These are phyloP conservation scores for Penaeus indicus DNA, from an alignment of 1,140 invertebrate genomes.

Conservation along the genomic window DNA sequence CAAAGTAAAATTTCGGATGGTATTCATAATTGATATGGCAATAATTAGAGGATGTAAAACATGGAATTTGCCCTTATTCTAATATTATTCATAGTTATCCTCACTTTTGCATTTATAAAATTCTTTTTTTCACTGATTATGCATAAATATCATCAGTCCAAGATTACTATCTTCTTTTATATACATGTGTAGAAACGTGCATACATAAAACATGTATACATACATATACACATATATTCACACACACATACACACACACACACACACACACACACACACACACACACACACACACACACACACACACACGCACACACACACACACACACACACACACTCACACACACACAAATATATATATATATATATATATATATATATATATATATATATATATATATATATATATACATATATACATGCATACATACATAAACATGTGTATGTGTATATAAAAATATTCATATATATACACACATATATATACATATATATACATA, in stretches of 20 bases:
- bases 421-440: neutral
- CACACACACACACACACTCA: neutral
- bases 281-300: neutral
- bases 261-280: neutral
- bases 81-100: neutral
- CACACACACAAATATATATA: neutral
- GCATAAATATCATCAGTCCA: neutral
- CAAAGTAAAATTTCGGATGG: no score
- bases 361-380: conserved; percentile 22
- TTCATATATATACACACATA: no score
- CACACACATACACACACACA: neutral
- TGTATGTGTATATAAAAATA: neutral
- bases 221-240: neutral
- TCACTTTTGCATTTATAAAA: neutral
- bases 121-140: neutral
- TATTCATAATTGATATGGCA: no score
- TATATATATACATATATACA: neutral
- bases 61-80: no score
- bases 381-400: conserved; percentile 9
- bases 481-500: no score
- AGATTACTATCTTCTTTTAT: neutral
- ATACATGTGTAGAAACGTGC: neutral
- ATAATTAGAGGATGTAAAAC: no score
- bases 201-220: neutral
- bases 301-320: neutral